phyloP scores from a whole-genome alignment of 2,113 vertebrate species.

The Austrofundulus limnaeus region DNA sequence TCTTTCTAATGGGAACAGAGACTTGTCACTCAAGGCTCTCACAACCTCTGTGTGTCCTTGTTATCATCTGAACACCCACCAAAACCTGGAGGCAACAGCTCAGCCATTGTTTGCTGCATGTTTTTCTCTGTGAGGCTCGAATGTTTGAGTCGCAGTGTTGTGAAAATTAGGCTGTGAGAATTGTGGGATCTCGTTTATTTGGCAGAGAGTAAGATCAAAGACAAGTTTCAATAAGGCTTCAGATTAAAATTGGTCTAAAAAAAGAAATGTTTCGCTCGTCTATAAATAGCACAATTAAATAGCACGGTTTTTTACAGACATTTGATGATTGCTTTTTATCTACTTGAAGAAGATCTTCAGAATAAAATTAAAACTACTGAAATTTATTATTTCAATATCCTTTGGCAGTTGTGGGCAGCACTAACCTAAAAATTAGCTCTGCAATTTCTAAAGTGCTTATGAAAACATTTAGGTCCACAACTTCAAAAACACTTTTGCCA shows the following conservation, averaged over 20 bases:
- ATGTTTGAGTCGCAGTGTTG: conserved; percentile 32
- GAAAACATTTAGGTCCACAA: no score
- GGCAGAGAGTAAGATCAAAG: conserved; percentile 2
- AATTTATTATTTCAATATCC: no score
- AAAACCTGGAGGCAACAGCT: conserved; percentile 40
- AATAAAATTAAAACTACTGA: no score
- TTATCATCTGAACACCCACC: conserved; percentile 36
- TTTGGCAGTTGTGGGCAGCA: no score
- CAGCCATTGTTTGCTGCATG: conserved; percentile 34
- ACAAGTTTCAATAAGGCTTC: conserved; percentile 1
- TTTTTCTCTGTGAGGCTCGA: conserved; percentile 27
- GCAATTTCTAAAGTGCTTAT: no score
- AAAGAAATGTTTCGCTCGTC: background rate
- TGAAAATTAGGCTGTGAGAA: conserved; percentile 22
- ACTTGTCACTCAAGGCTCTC: conserved; percentile 49
- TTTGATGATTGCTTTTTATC: no score
- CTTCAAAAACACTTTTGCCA: no score
- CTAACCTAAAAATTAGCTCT: no score
- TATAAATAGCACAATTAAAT: background rate
- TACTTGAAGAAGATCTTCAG: no score
- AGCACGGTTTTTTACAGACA: no score
- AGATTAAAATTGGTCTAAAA: background rate
- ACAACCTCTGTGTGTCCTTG: conserved; percentile 40
- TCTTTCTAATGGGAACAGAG: conserved; percentile 29
- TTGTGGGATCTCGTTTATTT: conserved; percentile 2